These are phyloP conservation scores for Pandion haliaetus DNA, from an alignment of 2,113 vertebrate genomes.

Conservation along the genomic window DNA sequence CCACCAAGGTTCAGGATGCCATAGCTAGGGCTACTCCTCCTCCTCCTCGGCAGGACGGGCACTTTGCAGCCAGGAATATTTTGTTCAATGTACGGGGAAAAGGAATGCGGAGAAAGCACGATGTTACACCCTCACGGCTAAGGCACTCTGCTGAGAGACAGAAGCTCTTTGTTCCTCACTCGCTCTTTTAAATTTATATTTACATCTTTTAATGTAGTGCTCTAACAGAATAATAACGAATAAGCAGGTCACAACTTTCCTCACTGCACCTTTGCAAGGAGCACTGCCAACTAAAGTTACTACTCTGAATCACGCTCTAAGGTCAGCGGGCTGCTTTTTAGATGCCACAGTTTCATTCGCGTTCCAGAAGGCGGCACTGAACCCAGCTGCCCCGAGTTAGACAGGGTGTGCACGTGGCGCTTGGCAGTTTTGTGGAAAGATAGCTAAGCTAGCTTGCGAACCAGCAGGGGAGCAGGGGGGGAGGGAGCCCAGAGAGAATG, in stretches of 20 bases:
- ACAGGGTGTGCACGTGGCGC: fast-evolving
- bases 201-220: not conserved
- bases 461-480: not conserved
- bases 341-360: not conserved
- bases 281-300: not conserved
- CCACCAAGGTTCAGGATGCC: not conserved
- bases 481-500: not conserved
- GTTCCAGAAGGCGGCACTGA: not conserved
- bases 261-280: not conserved
- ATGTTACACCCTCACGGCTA: not conserved
- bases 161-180: not conserved
- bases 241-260: not conserved
- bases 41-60: not conserved
- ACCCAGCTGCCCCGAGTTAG: fast-evolving
- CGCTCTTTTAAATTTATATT: not conserved
- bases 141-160: not conserved
- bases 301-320: not conserved
- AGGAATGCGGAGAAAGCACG: not conserved
- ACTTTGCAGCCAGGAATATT: not conserved
- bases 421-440: not conserved
- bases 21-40: not conserved
- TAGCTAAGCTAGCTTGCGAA: not conserved
- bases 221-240: not conserved
- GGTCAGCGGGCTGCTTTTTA: not conserved
- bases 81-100: not conserved